phyloP scores from a whole-genome alignment of 2,797 vertebrate species.

The Loris lydekkerianus region DNA sequence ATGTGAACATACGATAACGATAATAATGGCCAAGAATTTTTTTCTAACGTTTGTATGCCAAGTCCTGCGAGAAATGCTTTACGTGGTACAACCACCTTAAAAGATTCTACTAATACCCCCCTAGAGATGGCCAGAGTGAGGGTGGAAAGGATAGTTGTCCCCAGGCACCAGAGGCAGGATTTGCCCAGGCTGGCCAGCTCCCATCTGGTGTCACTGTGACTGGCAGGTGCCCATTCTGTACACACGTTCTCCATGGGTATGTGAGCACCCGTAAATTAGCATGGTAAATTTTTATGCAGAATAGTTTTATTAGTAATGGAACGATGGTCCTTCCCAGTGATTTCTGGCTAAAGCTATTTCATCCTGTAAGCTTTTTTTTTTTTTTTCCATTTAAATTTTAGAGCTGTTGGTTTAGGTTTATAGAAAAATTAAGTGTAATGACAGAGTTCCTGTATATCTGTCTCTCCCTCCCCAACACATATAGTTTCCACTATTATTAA shows the following conservation, averaged over 20 bases:
- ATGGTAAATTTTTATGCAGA: not conserved
- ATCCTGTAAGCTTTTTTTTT: not conserved
- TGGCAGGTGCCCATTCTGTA: not conserved
- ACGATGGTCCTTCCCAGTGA: not conserved
- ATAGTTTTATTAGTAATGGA: not conserved
- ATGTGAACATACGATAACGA: not conserved
- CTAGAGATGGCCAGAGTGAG: not conserved
- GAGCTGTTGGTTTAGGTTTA: not conserved
- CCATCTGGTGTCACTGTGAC: not conserved
- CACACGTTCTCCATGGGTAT: rapidly evolving
- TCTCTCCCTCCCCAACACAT: not conserved
- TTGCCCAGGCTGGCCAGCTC: not conserved
- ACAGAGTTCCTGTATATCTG: rapidly evolving
- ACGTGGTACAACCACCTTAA: not conserved
- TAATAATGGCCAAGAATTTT: not conserved
- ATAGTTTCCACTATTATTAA: not conserved
- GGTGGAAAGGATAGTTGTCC: not conserved
- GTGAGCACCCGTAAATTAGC: not conserved
- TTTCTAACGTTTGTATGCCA: not conserved
- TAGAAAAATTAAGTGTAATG: not conserved
- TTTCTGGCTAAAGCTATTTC: not conserved
- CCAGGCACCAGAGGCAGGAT: not conserved
- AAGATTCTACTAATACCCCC: not conserved
- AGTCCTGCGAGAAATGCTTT: not conserved
- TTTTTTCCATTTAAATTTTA: not conserved